Evolutionary conservation across 2,797 vertebrate species (phyloP).

Genomic region (Arremon brunneinucha): DNA sequence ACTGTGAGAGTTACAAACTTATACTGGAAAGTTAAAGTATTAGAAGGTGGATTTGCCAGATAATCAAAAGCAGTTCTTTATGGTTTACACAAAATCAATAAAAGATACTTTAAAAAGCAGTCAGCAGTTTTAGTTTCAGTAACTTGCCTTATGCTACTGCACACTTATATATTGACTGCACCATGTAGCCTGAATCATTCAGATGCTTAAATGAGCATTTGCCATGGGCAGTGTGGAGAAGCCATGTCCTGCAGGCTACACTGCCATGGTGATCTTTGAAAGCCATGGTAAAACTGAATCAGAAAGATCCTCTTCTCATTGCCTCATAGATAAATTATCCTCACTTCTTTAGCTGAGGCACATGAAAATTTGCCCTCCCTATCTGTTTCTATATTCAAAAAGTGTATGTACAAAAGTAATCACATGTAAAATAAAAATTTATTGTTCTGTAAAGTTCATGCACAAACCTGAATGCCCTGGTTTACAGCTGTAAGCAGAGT

Average conservation of each 20-base stretch:
- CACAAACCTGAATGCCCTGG: background rate
- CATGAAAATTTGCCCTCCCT: background rate
- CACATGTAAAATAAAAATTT: background rate
- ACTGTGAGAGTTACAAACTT: background rate
- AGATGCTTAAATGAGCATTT: background rate
- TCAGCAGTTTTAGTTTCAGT: constrained; percentile 40
- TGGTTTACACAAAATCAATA: constrained; percentile 38
- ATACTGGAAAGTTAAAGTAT: background rate
- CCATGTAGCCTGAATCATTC: background rate
- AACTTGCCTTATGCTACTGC: background rate
- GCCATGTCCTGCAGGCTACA: background rate
- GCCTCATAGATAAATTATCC: background rate
- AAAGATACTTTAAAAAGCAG: constrained; percentile 30
- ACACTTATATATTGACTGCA: background rate
- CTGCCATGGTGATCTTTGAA: background rate
- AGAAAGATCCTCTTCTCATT: background rate
- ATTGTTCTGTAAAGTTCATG: background rate
- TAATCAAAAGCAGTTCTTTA: constrained; percentile 32
- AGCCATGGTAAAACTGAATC: background rate
- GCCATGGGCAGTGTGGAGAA: background rate
- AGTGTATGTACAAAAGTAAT: background rate
- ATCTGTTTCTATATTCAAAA: background rate
- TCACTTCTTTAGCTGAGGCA: background rate
- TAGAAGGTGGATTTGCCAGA: constrained; percentile 6
- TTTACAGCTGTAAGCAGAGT: background rate